These are phyloP conservation scores for Tigriopus japonicus DNA, from an alignment of 1,140 invertebrate genomes.

Conservation along the genomic window DNA sequence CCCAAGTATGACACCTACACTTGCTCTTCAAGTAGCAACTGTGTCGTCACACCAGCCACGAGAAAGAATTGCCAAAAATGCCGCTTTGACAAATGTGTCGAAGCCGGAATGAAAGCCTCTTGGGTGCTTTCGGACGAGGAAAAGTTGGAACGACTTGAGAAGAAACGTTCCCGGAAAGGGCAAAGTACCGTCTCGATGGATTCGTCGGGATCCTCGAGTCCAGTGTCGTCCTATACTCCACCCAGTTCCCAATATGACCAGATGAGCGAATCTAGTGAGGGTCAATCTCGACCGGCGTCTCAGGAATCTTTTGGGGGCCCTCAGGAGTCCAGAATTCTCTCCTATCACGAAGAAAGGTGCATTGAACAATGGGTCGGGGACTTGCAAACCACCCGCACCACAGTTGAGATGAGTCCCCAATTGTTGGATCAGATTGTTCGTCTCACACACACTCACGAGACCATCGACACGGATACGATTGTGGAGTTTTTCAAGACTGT, in stretches of 20 bases:
- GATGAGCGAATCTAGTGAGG: too few relatives aligned
- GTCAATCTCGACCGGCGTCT: too few relatives aligned
- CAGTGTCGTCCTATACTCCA: neutral
- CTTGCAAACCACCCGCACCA: neutral
- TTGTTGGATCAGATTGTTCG: neutral
- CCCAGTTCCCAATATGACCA: neutral
- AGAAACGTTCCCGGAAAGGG: neutral
- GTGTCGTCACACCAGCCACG: constrained; percentile 22
- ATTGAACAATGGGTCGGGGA: neutral
- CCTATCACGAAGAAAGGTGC: neutral
- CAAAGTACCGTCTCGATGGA: neutral
- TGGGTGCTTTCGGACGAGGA: constrained; percentile 30
- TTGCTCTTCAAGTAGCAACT: constrained; percentile 17
- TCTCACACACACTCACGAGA: neutral
- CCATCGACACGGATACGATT: neutral
- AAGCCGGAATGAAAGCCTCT: constrained; percentile 27
- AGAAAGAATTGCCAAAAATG: constrained; percentile 24
- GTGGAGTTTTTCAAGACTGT: neutral
- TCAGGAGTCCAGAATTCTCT: neutral
- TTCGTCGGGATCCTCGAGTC: neutral
- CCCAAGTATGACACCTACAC: constrained; percentile 24
- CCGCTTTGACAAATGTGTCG: constrained; percentile 25
- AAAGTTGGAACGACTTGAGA: neutral
- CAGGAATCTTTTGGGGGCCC: neutral
- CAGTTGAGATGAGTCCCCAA: neutral